phyloP scores from a whole-genome alignment of 2,113 vertebrate genomes.

The Mastomys natalensis region DNA sequence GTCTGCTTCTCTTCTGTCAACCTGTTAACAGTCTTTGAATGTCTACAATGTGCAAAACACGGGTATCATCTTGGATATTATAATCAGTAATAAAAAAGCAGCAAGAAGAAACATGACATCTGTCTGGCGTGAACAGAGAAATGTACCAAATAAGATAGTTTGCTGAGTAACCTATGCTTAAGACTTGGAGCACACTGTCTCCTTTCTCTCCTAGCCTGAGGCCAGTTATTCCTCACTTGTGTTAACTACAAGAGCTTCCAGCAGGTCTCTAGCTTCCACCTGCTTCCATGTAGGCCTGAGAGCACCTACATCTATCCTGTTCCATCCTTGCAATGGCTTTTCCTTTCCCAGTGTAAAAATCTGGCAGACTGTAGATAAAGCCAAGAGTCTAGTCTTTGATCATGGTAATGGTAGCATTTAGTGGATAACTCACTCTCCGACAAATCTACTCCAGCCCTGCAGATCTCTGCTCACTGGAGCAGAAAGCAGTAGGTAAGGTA shows the following conservation, averaged over 20 bases:
- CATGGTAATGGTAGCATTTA: neutral
- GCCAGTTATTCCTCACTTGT: neutral
- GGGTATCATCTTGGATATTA: neutral
- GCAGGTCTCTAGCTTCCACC: neutral
- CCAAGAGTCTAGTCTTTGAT: neutral
- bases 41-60: neutral
- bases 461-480: neutral
- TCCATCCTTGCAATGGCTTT: neutral
- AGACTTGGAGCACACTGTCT: neutral
- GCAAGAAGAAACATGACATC: neutral
- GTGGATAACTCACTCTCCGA: neutral
- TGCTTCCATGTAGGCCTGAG: neutral
- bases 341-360: neutral
- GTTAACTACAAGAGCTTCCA: neutral
- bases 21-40: neutral
- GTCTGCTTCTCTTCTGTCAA: neutral
- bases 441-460: neutral
- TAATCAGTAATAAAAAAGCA: neutral
- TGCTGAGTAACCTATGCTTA: neutral
- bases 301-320: neutral
- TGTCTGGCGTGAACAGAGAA: neutral
- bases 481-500: neutral
- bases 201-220: neutral
- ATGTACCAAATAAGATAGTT: neutral
- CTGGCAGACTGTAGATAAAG: neutral